These are phyloP conservation scores for Myrmophylax atrothorax DNA, from an alignment of 2,113 vertebrate genomes.

Conservation along the genomic window DNA sequence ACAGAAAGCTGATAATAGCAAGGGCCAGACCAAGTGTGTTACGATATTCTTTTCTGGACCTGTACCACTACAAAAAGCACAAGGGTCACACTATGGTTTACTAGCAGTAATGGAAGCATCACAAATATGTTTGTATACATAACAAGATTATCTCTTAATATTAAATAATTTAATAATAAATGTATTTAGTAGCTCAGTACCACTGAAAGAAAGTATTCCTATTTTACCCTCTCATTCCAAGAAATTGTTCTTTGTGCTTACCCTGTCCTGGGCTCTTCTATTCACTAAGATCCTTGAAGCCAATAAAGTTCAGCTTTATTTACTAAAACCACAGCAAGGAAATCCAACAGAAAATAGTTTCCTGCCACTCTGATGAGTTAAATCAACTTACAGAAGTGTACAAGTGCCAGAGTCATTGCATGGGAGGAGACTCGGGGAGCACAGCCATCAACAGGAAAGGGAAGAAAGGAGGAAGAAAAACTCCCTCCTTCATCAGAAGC, in stretches of 20 bases:
- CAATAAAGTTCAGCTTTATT: neutral
- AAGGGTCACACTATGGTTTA: neutral
- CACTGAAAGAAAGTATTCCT: neutral
- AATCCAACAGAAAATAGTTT: neutral
- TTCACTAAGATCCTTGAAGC: neutral
- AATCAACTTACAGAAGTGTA: neutral
- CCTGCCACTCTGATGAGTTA: neutral
- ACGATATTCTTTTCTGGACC: neutral
- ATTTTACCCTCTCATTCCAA: neutral
- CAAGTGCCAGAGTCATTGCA: neutral
- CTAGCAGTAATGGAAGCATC: neutral
- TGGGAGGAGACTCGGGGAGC: neutral
- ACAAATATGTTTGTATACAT: neutral
- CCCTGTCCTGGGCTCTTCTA: neutral
- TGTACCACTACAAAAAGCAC: neutral
- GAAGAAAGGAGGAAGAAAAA: conserved; percentile 7
- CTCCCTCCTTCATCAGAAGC: neutral
- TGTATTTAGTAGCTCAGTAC: neutral
- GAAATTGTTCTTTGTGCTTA: neutral
- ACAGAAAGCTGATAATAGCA: neutral
- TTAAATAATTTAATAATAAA: neutral
- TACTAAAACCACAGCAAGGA: neutral
- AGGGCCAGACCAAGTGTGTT: neutral
- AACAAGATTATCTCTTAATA: neutral
- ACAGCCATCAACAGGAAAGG: conserved; percentile 12